Base-by-base conservation (phyloP, 2,888 invertebrate genomes). In the Seira sanloemensis region DNA sequence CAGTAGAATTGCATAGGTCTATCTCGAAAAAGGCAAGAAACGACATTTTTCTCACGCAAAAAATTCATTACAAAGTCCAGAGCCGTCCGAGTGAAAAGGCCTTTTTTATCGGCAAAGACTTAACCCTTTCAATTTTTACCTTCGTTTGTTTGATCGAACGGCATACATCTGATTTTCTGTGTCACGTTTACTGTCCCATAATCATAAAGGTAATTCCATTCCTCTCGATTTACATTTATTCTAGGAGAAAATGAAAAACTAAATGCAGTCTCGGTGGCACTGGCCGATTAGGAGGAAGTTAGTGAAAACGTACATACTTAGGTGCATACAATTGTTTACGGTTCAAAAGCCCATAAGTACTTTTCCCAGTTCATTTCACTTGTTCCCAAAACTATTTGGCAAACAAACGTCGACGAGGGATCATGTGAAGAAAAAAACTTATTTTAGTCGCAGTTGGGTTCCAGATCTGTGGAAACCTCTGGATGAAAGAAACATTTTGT, bases 81-180 rank as follows among this genome's bases (percentile, higher is more conserved):
- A n/a, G n/a, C n/a, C n/a, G n/a, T n/a, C n/a, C n/a, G n/a, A n/a
- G n/a, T n/a, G n/a, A n/a, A n/a, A n/a, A n/a, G n/a, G n/a, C n/a
- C n/a, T n/a, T n/a, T n/a, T n/a, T n/a, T n/a, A n/a, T n/a, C n/a
- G n/a, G n/a, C n/a, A n/a, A n/a, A n/a, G n/a, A n/a, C n/a, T n/a
- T n/a, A n/a, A n/a, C n/a, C n/a, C n/a, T n/a, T n/a, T n/a, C n/a
- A n/a, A n/a, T n/a, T n/a, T n/a, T n/a, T n/a, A n/a, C n/a, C n/a
- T n/a, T n/a, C n/a, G n/a, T n/a, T n/a, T n/a, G 82, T 82, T 82
- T 82, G 82, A 82, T 82, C 82, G 82, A 82, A 82, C 82, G 82
- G 58, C 82, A 82, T 46, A 76, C 81, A 81, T 81, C 81, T 81
- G 81, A 81, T 72, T 73, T 54, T 7, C 46, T 81, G 75, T 81